Base-by-base conservation (phyloP, 2,113 vertebrate species). In the Anser brachyrhynchus region DNA sequence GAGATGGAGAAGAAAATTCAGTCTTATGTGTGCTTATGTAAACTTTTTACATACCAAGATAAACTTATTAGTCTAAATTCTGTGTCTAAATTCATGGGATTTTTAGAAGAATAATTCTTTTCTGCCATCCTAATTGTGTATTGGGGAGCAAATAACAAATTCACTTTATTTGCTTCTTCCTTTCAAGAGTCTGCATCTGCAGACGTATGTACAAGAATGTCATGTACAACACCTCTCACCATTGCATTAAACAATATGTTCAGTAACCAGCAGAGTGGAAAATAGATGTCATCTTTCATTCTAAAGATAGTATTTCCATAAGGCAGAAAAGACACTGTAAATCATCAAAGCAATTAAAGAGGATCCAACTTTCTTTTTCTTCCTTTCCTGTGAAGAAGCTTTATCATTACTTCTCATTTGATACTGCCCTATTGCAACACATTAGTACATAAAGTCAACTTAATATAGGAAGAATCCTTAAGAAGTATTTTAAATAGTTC, bases 281-380 rank as follows among this genome's bases (percentile, higher is more conserved):
- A 93, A 86, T 80, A 83, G 26, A 85, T 25, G 41, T 90, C 59
- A 80, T 88, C n/a, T 77, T 91, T 96, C n/a, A 71, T 90, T 90
- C 23, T 86, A 86, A 88, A 90, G 55, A 77, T 37, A 88, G 18
- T 70, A 83, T 77, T 92, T 85, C 44, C 49, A 73, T 62, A 76
- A 79, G 75, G 55, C 41, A 85, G 29, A 72, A 84, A 87, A 89
- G 77, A 52, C 37, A 57, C 4, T 37, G 23, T 70, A 66, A 93
- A 96, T 14, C 35, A 93, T 66, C 37, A 51, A 31, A 77, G 15
- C 62, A 90, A 72, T 89, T 91, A 91, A 94, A 69, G 33, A 55
- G 10, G 4, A 62, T 61, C 13, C 1, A 9, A 61, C 5, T 89
- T 75, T 37, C 51, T 91, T 81, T 84, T 12, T 71, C 65, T 83